Conservation (phyloP, 2,797 vertebrate species). For the Bradypodion pumilum region DNA sequence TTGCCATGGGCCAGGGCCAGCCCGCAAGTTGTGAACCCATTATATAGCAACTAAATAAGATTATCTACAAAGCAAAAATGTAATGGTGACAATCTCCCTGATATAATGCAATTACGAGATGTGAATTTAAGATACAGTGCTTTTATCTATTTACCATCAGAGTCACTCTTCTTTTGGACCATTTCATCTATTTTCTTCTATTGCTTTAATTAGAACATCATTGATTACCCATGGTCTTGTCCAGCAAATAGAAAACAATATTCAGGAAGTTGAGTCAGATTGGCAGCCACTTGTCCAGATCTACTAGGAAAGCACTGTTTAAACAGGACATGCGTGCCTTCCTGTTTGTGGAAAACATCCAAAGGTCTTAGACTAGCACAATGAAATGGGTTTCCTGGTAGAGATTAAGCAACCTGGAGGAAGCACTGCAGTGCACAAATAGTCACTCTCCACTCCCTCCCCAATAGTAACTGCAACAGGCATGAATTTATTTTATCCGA, state of each 20-base stretch:
- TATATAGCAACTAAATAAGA: too few relatives aligned
- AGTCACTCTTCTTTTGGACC: neutral
- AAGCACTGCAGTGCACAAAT: conserved; percentile 5
- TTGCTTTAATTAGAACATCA: neutral
- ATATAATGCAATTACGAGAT: neutral
- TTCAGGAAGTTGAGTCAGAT: neutral
- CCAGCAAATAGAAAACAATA: neutral
- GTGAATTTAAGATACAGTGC: neutral
- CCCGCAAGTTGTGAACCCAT: too few relatives aligned
- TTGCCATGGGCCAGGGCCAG: too few relatives aligned
- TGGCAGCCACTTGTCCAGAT: neutral
- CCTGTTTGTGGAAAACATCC: conserved; percentile 1
- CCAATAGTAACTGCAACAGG: conserved; percentile 54
- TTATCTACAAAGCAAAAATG: neutral
- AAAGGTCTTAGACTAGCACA: neutral
- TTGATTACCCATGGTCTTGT: neutral
- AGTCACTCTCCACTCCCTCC: neutral
- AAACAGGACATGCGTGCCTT: conserved; percentile 10
- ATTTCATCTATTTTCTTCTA: neutral
- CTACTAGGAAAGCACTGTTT: neutral
- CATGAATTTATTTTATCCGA: conserved; percentile 51
- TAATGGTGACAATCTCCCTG: neutral
- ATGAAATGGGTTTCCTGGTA: conserved; percentile 3
- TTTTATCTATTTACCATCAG: neutral
- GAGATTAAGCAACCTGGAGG: neutral